Percentiles rank a stretch among this genome's conserved stretches.
phyloP scores from a whole-genome alignment of 2,888 invertebrate species.

The Vandiemenella viatica region DNA sequence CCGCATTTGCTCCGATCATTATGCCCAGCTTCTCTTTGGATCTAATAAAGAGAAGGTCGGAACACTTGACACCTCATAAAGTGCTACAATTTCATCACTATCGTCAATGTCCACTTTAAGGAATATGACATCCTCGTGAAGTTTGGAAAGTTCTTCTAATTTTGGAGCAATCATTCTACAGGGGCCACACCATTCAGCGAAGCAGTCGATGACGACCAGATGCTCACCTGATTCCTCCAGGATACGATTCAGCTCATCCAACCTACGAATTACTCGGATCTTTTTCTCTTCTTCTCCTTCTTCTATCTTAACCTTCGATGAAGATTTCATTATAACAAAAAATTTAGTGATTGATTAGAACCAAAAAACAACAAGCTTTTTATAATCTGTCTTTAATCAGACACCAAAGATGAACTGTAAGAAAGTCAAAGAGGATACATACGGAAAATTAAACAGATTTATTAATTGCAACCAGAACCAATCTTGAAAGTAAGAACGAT shows the following conservation, averaged over 20 bases:
- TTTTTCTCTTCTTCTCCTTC: too few species aligned
- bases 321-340: too few species aligned
- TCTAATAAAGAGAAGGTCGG: constrained; percentile 78
- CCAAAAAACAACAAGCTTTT: too few species aligned
- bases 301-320: too few species aligned
- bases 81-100: constrained; percentile 62
- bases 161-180: constrained; percentile 79
- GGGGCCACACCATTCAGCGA: constrained; percentile 85
- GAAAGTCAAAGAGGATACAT: too few species aligned
- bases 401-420: too few species aligned
- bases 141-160: constrained; percentile 37
- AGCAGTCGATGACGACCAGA: constrained; percentile 78
- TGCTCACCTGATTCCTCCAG: constrained; percentile 58
- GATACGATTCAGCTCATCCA: constrained; percentile 56
- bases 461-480: too few species aligned
- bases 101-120: constrained; percentile 72
- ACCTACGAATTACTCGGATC: too few species aligned
- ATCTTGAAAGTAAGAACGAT: too few species aligned
- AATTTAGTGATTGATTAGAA: too few species aligned
- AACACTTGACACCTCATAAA: constrained; percentile 72
- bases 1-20: constrained; percentile 66
- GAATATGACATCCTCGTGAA: constrained; percentile 30
- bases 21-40: constrained; percentile 45
- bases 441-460: too few species aligned
- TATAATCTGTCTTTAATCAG: too few species aligned